Evolutionary conservation across 2,888 invertebrate species (phyloP), one percentile per base, ranked within the genome.

Genomic region (Andricus quercusramuli): DNA sequence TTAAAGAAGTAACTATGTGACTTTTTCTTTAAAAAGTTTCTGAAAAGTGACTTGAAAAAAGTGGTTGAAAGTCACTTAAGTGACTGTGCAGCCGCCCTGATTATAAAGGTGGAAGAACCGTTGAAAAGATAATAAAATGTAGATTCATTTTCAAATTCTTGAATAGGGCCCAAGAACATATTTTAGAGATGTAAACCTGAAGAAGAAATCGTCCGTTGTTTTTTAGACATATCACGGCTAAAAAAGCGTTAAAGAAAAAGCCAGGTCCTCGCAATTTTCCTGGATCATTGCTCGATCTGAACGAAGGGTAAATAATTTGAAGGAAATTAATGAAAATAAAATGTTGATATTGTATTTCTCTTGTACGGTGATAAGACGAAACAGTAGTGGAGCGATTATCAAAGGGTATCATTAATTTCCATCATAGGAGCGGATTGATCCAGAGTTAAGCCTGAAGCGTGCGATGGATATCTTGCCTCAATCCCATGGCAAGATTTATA

Each of bases 341-440:
- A 25, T 9, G n/a, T n/a, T n/a, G 56, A 25, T 11, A 22, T 62
- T 22, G 22, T 22, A n/a, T 62, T 62, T 25, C 22, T 25, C 1
- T 1, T 62, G 62, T 25, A 2, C 4, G n/a, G 25, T n/a, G 25
- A 25, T 25, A n/a, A 62, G 25, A 51, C 20, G n/a, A 74, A 32
- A 74, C 56, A 2, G 77, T 77, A 77, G 65, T 20, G 4, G 17
- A 65, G 13, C 11, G 77, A 77, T 65, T n/a, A 64, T 25, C 17
- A 77, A 85, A 81, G 82, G 80, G 78, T 80, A 76, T 84, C 86
- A 87, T 88, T 88, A 88, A 88, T 88, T 87, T 88, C 86, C 87
- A 88, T 87, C 84, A 85, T 59, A 82, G 83, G 67, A 44, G 67
- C 86, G 32, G 86, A 85, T 87, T 85, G 86, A 87, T 87, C 82